phyloP scores from a whole-genome alignment of 1,140 invertebrate species.

The Plectrocnemia conspersa region DNA sequence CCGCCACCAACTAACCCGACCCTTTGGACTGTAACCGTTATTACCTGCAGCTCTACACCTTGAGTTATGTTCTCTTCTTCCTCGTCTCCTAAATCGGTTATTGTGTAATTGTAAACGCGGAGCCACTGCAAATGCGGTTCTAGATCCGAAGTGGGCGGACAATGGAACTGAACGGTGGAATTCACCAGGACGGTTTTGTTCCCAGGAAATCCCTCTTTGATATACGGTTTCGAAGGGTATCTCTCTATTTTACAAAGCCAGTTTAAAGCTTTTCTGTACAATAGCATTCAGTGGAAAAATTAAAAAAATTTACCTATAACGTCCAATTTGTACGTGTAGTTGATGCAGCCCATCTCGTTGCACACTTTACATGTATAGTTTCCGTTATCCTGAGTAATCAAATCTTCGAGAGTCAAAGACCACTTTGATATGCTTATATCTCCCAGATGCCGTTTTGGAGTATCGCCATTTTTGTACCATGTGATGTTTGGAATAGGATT shows the following conservation, averaged over 20 bases:
- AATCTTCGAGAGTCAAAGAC: slow-evolving; percentile 67
- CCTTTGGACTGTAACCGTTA: slow-evolving; percentile 23
- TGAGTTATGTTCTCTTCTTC: slow-evolving; percentile 51
- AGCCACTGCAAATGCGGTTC: slow-evolving; percentile 74
- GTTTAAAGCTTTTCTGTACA: slow-evolving; percentile 15
- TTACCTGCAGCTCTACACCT: slow-evolving; percentile 55
- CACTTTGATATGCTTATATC: slow-evolving; percentile 58
- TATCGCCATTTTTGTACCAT: slow-evolving; percentile 70
- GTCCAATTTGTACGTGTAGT: slow-evolving; percentile 67
- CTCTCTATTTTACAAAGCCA: slow-evolving; percentile 57
- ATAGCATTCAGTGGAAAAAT: background rate
- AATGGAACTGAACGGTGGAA: slow-evolving; percentile 65
- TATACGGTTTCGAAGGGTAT: slow-evolving; percentile 72
- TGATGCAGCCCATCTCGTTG: slow-evolving; percentile 72
- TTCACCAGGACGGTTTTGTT: slow-evolving; percentile 72
- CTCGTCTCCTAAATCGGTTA: slow-evolving; percentile 46
- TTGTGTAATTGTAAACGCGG: slow-evolving; percentile 45
- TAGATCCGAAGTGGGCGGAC: slow-evolving; percentile 67
- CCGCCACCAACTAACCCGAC: slow-evolving; percentile 25
- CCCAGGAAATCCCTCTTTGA: slow-evolving; percentile 69
- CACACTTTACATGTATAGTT: slow-evolving; percentile 83
- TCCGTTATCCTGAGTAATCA: slow-evolving; percentile 71
- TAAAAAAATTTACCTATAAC: slow-evolving; percentile 62
- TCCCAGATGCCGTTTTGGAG: slow-evolving; percentile 56
- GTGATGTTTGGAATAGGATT: slow-evolving; percentile 72